A percentile compares a stretch with the other conserved stretches of the same genome.
Evolutionary conservation across 2,797 vertebrate genomes (phyloP).

Genomic region (Graptemys geographica): DNA sequence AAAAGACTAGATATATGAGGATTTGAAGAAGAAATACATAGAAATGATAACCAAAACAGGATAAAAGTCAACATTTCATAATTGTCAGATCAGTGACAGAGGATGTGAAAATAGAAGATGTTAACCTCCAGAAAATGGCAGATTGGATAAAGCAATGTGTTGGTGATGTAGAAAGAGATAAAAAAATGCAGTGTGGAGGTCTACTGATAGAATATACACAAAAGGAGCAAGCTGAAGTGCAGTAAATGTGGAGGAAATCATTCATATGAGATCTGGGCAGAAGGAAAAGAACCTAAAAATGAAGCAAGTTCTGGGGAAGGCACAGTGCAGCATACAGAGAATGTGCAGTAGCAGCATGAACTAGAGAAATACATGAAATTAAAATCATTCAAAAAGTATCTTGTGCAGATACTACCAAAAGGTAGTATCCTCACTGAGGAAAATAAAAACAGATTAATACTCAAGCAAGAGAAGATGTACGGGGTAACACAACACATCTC

Average conservation of each 20-base stretch:
- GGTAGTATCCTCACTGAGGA: not conserved
- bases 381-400: not conserved
- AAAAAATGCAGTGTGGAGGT: no score
- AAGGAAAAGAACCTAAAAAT: not conserved
- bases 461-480: not conserved
- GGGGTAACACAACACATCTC: not conserved
- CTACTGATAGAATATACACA: no score
- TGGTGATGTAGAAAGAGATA: no score
- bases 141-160: no score
- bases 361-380: not conserved
- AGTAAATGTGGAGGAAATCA: not conserved
- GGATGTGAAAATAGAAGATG: no score
- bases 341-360: not conserved
- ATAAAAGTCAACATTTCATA: no score
- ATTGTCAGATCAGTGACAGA: no score
- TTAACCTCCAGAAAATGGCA: no score
- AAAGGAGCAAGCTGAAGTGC: no score
- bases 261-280: not conserved
- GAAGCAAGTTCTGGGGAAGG: not conserved
- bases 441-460: not conserved
- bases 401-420: not conserved
- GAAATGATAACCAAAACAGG: no score
- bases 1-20: no score
- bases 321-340: not conserved
- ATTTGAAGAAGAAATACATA: no score